Percentiles rank a stretch among this genome's conserved stretches.
These are phyloP conservation scores for Dasypogon diadema DNA, from an alignment of 2,888 invertebrate species.

Conservation along the genomic window DNA sequence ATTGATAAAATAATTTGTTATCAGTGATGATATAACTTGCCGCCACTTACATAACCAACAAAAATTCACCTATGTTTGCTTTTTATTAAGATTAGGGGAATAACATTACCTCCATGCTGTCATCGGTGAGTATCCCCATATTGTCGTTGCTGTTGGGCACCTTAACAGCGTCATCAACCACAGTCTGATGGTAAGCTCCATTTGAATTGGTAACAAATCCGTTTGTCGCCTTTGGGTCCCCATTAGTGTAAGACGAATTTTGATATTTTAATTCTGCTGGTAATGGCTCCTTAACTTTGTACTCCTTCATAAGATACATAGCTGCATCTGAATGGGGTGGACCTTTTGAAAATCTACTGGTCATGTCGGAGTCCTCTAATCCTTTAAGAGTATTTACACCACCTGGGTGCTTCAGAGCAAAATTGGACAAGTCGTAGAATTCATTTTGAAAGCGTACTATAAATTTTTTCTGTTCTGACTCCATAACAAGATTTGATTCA, in stretches of 20 bases:
- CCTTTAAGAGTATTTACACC: constrained; percentile 75
- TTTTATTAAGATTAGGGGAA: too few relatives aligned
- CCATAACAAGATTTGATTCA: too few relatives aligned
- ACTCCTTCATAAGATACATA: constrained; percentile 67
- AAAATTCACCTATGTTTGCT: too few relatives aligned
- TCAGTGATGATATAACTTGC: too few relatives aligned
- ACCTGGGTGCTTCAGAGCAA: constrained; percentile 81
- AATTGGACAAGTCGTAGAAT: constrained; percentile 75
- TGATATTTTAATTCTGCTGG: neutral
- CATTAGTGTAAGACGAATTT: constrained; percentile 21
- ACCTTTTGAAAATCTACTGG: constrained; percentile 63
- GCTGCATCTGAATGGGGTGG: constrained; percentile 68
- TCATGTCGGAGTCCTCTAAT: constrained; percentile 63
- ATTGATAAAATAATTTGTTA: too few relatives aligned
- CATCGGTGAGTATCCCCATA: constrained; percentile 62
- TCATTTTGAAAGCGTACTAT: constrained; percentile 69
- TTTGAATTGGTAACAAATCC: constrained; percentile 21
- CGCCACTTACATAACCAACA: too few relatives aligned
- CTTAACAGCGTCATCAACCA: constrained; percentile 50
- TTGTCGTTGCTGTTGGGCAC: constrained; percentile 56
- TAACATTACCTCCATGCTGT: constrained; percentile 66
- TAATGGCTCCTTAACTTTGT: constrained; percentile 59
- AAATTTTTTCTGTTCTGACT: constrained; percentile 57
- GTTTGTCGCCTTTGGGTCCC: neutral
- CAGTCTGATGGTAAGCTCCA: too few relatives aligned